Percentiles rank a stretch among this genome's conserved stretches.
Evolutionary conservation across 1,140 invertebrate genomes (phyloP).

Genomic region (Drosophila sechellia): DNA sequence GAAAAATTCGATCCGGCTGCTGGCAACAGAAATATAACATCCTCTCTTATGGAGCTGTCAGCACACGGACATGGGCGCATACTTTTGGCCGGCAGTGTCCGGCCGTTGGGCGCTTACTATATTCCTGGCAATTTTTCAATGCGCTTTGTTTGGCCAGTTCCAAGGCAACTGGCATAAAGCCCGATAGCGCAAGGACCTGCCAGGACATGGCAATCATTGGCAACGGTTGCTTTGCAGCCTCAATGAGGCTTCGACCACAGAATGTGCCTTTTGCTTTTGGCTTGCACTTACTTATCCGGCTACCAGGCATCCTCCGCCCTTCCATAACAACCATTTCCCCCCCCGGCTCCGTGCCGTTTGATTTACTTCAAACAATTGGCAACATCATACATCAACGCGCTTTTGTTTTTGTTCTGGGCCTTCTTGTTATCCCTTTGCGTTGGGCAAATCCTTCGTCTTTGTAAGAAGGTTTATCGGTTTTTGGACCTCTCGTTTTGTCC

Average conservation of each 20-base stretch:
- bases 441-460: conserved; percentile 20
- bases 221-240: conserved; percentile 51
- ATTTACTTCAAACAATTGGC: conserved; percentile 83
- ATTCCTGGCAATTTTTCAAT: conserved; percentile 78
- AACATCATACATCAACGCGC: conserved; percentile 82
- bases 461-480: conserved; percentile 15
- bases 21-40: conserved; percentile 66
- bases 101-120: conserved; percentile 52
- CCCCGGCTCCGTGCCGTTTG: conserved; percentile 59
- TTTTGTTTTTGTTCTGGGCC: conserved; percentile 46
- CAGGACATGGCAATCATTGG: conserved; percentile 56
- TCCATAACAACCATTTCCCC: conserved; percentile 6
- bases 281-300: conserved; percentile 52
- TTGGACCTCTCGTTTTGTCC: conserved; percentile 7
- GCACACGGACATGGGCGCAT: conserved; percentile 40
- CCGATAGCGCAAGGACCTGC: conserved; percentile 23
- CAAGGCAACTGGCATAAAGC: conserved; percentile 42
- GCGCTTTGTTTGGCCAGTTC: conserved; percentile 64
- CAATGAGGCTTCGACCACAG: conserved; percentile 50
- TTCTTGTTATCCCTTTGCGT: conserved; percentile 43
- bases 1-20: background rate
- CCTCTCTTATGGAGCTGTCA: conserved; percentile 50
- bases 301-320: conserved; percentile 10
- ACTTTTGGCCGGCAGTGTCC: conserved; percentile 39
- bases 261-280: conserved; percentile 62